Base-by-base conservation (phyloP, 1,140 invertebrate genomes). In the Brachionus asplanchnoidis region DNA sequence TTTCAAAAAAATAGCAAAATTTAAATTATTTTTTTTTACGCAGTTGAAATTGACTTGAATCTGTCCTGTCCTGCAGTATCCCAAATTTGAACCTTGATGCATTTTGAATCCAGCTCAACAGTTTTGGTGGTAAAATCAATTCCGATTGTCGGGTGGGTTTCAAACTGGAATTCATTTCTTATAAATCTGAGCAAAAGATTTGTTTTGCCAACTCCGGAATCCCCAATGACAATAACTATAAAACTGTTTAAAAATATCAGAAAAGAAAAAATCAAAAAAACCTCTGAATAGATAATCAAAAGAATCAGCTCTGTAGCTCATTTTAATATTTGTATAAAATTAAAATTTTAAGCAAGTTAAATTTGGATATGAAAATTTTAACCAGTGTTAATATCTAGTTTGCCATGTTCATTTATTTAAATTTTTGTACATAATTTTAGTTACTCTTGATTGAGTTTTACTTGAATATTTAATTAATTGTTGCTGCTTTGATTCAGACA, bases 111-210 rank as follows among this genome's bases (percentile, higher is more conserved):
- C 12, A 90, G 87, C 85, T 89, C 87, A 86, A 90, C 89, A 87
- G 88, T 90, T 87, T 88, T 86, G 97, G 91, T 99, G 82, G 98
- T 97, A 92, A 99, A 99, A 91, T 99, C 98, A 85, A 99, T 98
- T 85, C 98, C 98, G 92, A 99, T 99, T 85, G 98, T 99, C 85
- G 97, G 99, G 92, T 99, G 99, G 87, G 96, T 98, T 92, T 99
- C 98, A 91, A 99, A 93, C 91, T 99, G 99, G 91, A 99, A 99
- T 93, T 99, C 97, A 94, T 99, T 99, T 90, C 97, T 94, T 90
- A 98, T 99, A 91, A 99, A 99, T 91, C 98, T 93, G 82, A 97
- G 98, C 84, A 99, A 92, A 82, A 99, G 92, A 92, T 99, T 99
- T 93, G 95, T 97, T 92, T 99, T 99, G 85, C 98, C 98, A 87